phyloP scores from a whole-genome alignment of 2,113 vertebrate genomes.

The Thomomys bottae region DNA sequence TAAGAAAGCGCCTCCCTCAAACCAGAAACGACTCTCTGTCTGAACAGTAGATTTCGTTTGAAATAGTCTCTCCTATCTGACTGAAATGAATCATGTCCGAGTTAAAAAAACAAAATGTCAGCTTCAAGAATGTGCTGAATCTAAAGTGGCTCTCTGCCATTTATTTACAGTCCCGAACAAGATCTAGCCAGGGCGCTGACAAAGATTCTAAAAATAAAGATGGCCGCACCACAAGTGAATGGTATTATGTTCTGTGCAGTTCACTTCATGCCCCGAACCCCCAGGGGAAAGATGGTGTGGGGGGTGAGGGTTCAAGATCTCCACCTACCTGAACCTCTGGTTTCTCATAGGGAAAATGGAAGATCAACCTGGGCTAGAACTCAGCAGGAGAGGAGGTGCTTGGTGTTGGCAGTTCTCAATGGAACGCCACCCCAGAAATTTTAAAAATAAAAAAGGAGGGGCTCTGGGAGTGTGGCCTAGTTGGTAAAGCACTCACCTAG shows the following conservation, averaged over 20 bases:
- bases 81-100: conserved; percentile 38
- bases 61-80: conserved; percentile 23
- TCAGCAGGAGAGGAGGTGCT: background rate
- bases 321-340: background rate
- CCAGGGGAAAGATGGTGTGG: background rate
- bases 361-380: background rate
- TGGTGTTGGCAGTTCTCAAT: background rate
- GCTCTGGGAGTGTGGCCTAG: no score
- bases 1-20: background rate
- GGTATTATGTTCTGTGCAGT: conserved; percentile 48
- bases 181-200: conserved; percentile 52
- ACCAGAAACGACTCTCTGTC: background rate
- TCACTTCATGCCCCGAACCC: conserved; percentile 38
- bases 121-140: conserved; percentile 32
- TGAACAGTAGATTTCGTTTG: conserved; percentile 11
- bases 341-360: background rate
- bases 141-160: background rate
- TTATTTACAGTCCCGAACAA: conserved; percentile 55
- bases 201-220: conserved; percentile 70
- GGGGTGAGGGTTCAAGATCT: background rate
- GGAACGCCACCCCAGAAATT: no score
- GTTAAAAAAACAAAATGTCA: background rate
- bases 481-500: no score
- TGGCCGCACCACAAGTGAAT: conserved; percentile 17
- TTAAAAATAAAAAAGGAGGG: no score